A percentile compares a stretch with the other conserved stretches of the same genome.
Evolutionary conservation across 2,888 invertebrate genomes (phyloP).

Genomic region (Taenaris catops): DNA sequence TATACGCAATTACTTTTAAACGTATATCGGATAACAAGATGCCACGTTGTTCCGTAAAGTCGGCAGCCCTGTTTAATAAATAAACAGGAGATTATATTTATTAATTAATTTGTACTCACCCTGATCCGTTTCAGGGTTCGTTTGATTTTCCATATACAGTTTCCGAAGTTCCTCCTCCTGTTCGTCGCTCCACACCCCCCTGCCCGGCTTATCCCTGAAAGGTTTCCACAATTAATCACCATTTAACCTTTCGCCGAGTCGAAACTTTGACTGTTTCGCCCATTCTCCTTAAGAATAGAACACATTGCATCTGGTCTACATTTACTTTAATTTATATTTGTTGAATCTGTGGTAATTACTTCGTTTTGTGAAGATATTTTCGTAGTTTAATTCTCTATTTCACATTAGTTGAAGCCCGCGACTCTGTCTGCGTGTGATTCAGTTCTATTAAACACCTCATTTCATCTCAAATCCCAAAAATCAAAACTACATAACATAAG

Average conservation of each 20-base stretch:
- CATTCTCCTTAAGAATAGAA: slow-evolving; percentile 5
- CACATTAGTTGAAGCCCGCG: too few relatives aligned
- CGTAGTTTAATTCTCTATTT: too few relatives aligned
- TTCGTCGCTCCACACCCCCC: slow-evolving; percentile 88
- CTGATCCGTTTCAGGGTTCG: slow-evolving; percentile 83
- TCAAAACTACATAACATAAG: too few relatives aligned
- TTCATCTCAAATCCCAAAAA: too few relatives aligned
- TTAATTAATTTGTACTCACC: slow-evolving; percentile 58
- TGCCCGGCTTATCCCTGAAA: slow-evolving; percentile 57
- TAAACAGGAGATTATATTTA: slow-evolving; percentile 10
- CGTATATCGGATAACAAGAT: too few relatives aligned
- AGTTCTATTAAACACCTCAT: too few relatives aligned
- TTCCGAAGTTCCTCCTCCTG: slow-evolving; percentile 92
- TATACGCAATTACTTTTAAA: too few relatives aligned
- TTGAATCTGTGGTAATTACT: slow-evolving; percentile 6
- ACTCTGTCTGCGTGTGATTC: too few relatives aligned
- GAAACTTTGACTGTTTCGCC: slow-evolving; percentile 14
- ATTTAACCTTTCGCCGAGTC: slow-evolving; percentile 17
- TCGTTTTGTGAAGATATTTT: too few relatives aligned
- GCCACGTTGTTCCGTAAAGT: too few relatives aligned
- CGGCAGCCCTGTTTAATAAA: too few relatives aligned
- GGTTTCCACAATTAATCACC: slow-evolving; percentile 23
- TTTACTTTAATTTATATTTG: slow-evolving; percentile 9
- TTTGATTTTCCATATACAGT: slow-evolving; percentile 91
- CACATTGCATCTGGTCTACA: slow-evolving; percentile 3